Percentiles rank a stretch among this genome's conserved stretches.
phyloP scores from a whole-genome alignment of 2,113 vertebrate species.

The Ranitomeya variabilis region DNA sequence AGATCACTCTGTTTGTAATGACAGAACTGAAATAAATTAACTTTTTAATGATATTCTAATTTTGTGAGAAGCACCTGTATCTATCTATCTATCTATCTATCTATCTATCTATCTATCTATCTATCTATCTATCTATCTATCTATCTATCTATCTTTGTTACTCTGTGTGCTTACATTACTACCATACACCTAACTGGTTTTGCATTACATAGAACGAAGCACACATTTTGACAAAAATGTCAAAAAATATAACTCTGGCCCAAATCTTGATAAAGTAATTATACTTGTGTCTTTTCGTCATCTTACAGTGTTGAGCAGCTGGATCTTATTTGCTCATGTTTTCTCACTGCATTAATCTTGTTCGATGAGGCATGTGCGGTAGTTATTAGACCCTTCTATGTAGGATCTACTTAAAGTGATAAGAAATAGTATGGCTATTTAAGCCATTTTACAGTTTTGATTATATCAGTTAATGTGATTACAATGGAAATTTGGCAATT shows the following conservation, averaged over 20 bases:
- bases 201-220: neutral
- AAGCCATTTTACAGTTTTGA: neutral
- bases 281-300: neutral
- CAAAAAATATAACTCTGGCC: neutral
- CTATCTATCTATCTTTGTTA: too few relatives aligned
- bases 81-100: too few relatives aligned
- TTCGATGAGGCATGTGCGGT: neutral
- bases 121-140: too few relatives aligned
- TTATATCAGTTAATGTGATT: constrained; percentile 5
- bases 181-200: neutral
- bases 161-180: neutral
- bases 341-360: constrained; percentile 7
- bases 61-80: too few relatives aligned
- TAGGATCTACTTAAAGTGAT: neutral
- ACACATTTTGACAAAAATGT: neutral
- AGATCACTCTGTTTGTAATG: too few relatives aligned
- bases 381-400: constrained; percentile 7
- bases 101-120: too few relatives aligned
- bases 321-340: neutral
- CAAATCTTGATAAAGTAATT: neutral
- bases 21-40: too few relatives aligned
- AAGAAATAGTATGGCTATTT: neutral
- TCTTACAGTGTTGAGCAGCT: neutral
- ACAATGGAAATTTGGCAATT: neutral
- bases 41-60: too few relatives aligned